These are phyloP conservation scores for Stomatorhinus ivindoensis DNA, from an alignment of 2,113 vertebrate genomes.

Conservation along the genomic window DNA sequence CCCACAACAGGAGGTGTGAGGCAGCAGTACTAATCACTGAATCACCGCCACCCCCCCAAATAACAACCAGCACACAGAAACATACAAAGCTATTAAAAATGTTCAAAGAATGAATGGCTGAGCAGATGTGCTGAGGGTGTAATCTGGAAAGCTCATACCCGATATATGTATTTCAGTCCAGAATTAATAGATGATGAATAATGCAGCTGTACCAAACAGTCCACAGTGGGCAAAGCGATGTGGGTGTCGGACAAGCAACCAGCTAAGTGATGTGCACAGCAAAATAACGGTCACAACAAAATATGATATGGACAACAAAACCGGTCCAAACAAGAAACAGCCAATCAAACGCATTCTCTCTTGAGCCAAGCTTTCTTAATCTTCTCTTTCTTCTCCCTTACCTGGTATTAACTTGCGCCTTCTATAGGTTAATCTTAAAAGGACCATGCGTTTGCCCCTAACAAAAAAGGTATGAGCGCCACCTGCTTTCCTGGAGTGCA, in stretches of 20 bases:
- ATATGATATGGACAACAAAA: background rate
- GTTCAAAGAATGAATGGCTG: background rate
- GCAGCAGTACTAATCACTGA: background rate
- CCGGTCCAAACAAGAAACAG: background rate
- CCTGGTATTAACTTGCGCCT: background rate
- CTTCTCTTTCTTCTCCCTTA: background rate
- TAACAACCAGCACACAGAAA: background rate
- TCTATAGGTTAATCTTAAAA: background rate
- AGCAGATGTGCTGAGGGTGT: background rate
- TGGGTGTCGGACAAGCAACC: background rate
- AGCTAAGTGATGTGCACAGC: background rate
- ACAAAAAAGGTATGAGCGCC: background rate
- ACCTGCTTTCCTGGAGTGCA: background rate
- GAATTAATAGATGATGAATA: background rate
- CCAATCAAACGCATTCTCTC: background rate
- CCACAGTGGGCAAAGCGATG: background rate
- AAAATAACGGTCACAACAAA: background rate
- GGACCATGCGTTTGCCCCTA: background rate
- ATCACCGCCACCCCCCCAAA: background rate
- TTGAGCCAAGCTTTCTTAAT: background rate
- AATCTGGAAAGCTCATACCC: background rate
- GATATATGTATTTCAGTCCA: background rate
- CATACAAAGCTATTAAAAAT: background rate
- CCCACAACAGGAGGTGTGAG: background rate
- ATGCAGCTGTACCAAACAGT: background rate